Evolutionary conservation across 2,888 invertebrate genomes (phyloP).

Genomic region (Apamea epomidion): DNA sequence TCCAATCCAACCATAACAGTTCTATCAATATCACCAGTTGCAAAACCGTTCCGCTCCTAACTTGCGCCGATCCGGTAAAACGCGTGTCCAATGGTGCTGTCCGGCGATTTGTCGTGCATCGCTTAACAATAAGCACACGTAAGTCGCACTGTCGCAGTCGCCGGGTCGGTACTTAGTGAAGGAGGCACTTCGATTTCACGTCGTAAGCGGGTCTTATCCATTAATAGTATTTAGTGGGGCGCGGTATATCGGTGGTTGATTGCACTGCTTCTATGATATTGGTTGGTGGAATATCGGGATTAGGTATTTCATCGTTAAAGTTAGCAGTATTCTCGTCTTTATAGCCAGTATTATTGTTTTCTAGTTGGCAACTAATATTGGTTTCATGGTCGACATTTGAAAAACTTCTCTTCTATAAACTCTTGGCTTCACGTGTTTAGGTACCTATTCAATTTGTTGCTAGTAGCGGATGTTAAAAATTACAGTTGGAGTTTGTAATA

Average conservation of each 20-base stretch:
- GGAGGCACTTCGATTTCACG: conserved; percentile 67
- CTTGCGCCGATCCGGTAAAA: conserved; percentile 70
- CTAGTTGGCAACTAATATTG: neutral
- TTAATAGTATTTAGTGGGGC: conserved; percentile 37
- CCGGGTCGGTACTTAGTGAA: conserved; percentile 51
- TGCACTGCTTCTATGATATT: neutral
- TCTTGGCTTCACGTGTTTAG: too few species aligned
- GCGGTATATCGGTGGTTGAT: conserved; percentile 18
- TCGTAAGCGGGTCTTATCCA: conserved; percentile 46
- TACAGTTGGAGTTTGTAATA: neutral
- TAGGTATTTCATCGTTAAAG: neutral
- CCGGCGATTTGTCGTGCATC: conserved; percentile 77
- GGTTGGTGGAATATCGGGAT: neutral
- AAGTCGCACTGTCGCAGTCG: conserved; percentile 58
- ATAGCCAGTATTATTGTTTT: neutral
- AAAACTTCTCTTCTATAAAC: neutral
- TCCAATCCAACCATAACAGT: conserved; percentile 33
- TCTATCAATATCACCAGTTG: conserved; percentile 42
- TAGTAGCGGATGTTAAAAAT: neutral
- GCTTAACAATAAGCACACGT: conserved; percentile 77
- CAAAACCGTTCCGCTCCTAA: conserved; percentile 61
- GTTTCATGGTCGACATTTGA: neutral
- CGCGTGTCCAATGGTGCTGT: conserved; percentile 73
- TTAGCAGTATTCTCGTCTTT: neutral
- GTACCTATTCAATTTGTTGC: neutral